Conservation (phyloP, 2,797 vertebrate species). For the Emys orbicularis region DNA sequence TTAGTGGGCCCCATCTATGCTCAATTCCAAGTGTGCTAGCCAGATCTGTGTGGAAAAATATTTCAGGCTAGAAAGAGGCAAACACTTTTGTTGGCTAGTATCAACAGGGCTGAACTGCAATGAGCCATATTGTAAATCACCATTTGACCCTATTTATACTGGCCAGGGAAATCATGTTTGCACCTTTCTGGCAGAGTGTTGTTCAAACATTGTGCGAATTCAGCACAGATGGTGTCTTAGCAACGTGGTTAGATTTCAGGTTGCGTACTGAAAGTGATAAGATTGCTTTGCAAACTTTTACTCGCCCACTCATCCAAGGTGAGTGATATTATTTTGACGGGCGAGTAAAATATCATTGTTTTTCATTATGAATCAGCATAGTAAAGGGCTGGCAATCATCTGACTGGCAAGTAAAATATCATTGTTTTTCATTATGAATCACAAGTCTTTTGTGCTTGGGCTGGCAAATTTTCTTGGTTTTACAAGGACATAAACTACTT, state of each 20-base stretch:
- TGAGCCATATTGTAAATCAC: neutral
- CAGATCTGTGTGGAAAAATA: neutral
- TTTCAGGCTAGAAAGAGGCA: neutral
- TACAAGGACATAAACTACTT: neutral
- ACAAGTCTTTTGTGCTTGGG: neutral
- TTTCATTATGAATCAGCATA: neutral
- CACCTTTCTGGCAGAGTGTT: neutral
- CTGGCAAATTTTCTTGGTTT: neutral
- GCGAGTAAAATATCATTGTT: neutral
- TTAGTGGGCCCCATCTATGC: neutral
- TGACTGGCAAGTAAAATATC: neutral
- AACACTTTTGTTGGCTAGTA: neutral
- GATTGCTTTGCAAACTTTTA: neutral
- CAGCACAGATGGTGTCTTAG: neutral
- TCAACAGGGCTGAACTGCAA: neutral
- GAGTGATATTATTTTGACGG: constrained; percentile 8
- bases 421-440: rapidly evolving
- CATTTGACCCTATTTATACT: neutral
- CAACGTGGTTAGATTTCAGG: neutral
- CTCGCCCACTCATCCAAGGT: neutral
- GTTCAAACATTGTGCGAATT: neutral
- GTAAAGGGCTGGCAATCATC: neutral
- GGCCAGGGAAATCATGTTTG: neutral
- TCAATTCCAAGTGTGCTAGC: neutral
- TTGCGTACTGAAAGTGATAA: neutral